Percentiles rank a stretch among this genome's conserved stretches.
Evolutionary conservation across 2,888 invertebrate genomes (phyloP).

Genomic region (Cantharis rufa): DNA sequence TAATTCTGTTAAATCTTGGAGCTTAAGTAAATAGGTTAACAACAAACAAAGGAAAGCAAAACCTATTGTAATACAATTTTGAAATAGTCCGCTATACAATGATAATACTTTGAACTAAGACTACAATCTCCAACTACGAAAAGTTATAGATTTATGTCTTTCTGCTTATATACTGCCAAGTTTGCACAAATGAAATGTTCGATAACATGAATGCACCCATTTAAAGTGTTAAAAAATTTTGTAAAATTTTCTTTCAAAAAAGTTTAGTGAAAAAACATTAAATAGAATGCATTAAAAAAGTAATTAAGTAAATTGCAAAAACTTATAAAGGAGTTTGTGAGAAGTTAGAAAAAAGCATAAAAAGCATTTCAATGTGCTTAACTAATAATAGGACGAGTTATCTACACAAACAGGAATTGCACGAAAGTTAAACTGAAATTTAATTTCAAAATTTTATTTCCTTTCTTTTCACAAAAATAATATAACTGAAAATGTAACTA

Average conservation of each 20-base stretch:
- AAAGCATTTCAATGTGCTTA: constrained; percentile 9
- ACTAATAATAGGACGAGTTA: constrained; percentile 16
- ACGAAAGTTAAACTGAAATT: constrained; percentile 11
- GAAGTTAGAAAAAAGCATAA: constrained; percentile 8
- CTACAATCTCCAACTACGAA: constrained; percentile 28
- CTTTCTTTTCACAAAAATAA: not conserved
- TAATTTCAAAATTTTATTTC: not conserved
- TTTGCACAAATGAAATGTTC: constrained; percentile 20
- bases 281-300: not conserved
- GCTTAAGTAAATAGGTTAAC: not conserved
- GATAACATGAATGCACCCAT: constrained; percentile 8
- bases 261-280: not conserved
- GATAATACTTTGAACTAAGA: constrained; percentile 20
- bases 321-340: constrained; percentile 6
- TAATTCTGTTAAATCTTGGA: not conserved
- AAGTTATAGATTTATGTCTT: constrained; percentile 31
- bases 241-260: not conserved
- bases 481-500: not conserved
- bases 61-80: not conserved
- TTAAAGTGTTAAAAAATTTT: not conserved
- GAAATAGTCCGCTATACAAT: constrained; percentile 14
- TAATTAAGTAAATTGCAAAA: constrained; percentile 13
- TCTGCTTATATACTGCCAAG: constrained; percentile 25
- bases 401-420: constrained; percentile 4
- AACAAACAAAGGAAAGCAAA: not conserved